Evolutionary conservation across 1,140 invertebrate species (phyloP).

Genomic region (Nomia melanderi): DNA sequence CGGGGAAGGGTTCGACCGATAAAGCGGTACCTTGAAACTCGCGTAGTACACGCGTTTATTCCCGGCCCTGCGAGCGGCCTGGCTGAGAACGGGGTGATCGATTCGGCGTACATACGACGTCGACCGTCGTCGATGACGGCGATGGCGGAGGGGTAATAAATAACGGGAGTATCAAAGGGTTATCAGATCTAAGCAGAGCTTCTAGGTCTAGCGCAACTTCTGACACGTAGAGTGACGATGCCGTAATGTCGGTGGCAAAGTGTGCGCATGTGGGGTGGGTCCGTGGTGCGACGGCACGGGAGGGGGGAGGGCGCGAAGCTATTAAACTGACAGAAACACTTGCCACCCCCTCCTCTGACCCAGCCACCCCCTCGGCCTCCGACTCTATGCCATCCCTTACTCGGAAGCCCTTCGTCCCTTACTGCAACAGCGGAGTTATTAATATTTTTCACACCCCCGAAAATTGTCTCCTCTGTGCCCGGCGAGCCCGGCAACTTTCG

Average conservation of each 20-base stretch:
- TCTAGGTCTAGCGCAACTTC: conserved; percentile 73
- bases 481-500: conserved; percentile 41
- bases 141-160: conserved; percentile 57
- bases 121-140: conserved; percentile 31
- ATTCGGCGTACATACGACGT: conserved; percentile 35
- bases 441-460: conserved; percentile 78
- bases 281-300: conserved; percentile 38
- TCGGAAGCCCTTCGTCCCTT: conserved; percentile 64
- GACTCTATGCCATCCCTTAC: conserved; percentile 64
- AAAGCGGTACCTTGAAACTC: not conserved
- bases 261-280: conserved; percentile 58
- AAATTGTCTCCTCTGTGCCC: conserved; percentile 76
- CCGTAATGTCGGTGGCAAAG: conserved; percentile 74
- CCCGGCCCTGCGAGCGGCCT: not conserved
- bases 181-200: conserved; percentile 75
- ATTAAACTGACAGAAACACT: conserved; percentile 83
- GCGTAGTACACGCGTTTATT: not conserved
- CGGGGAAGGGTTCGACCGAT: not conserved
- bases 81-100: conserved; percentile 36
- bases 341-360: conserved; percentile 74
- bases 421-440: conserved; percentile 72
- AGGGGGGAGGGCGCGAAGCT: conserved; percentile 74
- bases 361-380: conserved; percentile 60
- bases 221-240: conserved; percentile 79
- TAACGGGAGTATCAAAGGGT: conserved; percentile 76